A percentile compares a stretch with the other conserved stretches of the same genome.
These are phyloP conservation scores for Hypotaenidia philippensis DNA, from an alignment of 2,797 vertebrate species.

Conservation along the genomic window DNA sequence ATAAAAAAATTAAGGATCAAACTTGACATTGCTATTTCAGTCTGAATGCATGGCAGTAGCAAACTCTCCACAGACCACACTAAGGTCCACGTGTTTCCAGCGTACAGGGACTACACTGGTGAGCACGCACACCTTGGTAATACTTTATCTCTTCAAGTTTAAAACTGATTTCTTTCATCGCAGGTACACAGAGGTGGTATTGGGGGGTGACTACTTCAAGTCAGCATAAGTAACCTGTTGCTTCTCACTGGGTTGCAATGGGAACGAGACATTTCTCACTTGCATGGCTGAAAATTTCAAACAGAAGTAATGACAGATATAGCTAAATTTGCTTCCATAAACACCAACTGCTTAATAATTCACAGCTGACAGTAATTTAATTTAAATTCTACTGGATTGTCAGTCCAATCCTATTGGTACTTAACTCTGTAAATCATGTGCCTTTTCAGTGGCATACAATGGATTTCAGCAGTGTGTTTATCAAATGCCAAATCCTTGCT, in stretches of 20 bases:
- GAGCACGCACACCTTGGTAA: background rate
- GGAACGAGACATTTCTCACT: rapidly evolving
- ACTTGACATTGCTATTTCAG: background rate
- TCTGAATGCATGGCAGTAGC: rapidly evolving
- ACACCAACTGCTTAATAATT: background rate
- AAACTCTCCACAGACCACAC: background rate
- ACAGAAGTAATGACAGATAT: background rate
- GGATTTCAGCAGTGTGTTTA: background rate
- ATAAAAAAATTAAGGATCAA: background rate
- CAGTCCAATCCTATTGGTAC: background rate
- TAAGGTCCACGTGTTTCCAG: rapidly evolving
- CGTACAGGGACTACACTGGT: rapidly evolving
- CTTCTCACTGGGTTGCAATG: background rate
- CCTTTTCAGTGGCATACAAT: background rate
- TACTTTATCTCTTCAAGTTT: background rate
- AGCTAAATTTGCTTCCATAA: background rate
- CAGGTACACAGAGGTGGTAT: rapidly evolving
- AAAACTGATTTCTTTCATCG: background rate
- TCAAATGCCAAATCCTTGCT: background rate
- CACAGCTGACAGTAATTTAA: background rate
- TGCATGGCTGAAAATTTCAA: background rate
- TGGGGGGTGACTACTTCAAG: background rate
- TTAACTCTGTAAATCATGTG: background rate
- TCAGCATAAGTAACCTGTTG: background rate
- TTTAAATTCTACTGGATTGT: background rate